Conservation (phyloP, 2,113 vertebrate species). For the Hyperoodon ampullatus region DNA sequence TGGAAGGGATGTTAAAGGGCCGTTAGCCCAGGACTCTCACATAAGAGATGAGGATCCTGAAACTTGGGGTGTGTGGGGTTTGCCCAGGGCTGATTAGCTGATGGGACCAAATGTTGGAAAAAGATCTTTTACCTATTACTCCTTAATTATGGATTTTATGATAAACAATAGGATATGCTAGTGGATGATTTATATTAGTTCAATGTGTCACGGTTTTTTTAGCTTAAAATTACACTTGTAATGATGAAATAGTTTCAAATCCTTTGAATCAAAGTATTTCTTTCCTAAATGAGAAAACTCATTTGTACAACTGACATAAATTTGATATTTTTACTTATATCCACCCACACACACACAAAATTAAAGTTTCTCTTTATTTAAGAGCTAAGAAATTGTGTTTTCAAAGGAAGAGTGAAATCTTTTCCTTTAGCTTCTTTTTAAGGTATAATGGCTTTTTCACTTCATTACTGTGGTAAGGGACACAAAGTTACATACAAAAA, state of each 20-base stretch:
- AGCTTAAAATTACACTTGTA: slow-evolving; percentile 25
- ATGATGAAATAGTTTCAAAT: slow-evolving; percentile 54
- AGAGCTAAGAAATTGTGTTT: slow-evolving; percentile 54
- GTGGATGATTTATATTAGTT: slow-evolving; percentile 5
- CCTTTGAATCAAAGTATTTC: slow-evolving; percentile 49
- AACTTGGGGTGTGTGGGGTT: background rate
- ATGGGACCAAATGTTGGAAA: background rate
- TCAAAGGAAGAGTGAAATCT: slow-evolving; percentile 48
- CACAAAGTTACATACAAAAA: slow-evolving; percentile 36
- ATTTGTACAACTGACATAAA: slow-evolving; percentile 62
- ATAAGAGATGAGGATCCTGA: background rate
- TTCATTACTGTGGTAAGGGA: slow-evolving; percentile 45
- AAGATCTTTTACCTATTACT: background rate
- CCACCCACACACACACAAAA: background rate
- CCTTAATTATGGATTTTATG: slow-evolving; percentile 42
- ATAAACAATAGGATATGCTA: background rate
- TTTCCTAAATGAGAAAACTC: slow-evolving; percentile 55
- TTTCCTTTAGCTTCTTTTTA: slow-evolving; percentile 56
- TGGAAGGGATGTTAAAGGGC: background rate
- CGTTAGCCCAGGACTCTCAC: background rate
- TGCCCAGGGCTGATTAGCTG: background rate
- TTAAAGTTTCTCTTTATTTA: slow-evolving; percentile 3
- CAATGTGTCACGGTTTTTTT: background rate
- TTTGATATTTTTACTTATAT: slow-evolving; percentile 65
- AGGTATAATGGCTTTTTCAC: background rate